Evolutionary conservation across 1,140 invertebrate genomes (phyloP).

Genomic region (Panulirus ornatus): DNA sequence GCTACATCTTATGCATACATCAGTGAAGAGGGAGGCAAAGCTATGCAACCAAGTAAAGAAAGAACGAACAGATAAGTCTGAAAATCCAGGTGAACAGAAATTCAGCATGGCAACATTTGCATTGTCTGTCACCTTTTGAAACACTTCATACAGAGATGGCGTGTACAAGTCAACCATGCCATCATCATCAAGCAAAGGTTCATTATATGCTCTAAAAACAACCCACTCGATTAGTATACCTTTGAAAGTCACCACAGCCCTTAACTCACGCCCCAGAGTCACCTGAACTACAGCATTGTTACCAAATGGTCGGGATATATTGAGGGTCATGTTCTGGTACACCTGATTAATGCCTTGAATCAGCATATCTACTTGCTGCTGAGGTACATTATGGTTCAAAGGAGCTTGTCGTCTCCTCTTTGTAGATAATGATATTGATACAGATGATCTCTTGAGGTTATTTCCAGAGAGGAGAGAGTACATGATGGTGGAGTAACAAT

Average conservation of each 20-base stretch:
- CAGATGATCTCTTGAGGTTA: constrained; percentile 89
- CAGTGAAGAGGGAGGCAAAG: constrained; percentile 91
- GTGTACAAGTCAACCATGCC: constrained; percentile 88
- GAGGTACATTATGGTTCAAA: constrained; percentile 90
- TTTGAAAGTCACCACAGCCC: constrained; percentile 93
- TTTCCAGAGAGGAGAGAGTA: constrained; percentile 88
- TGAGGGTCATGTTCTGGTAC: constrained; percentile 76
- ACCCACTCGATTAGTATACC: constrained; percentile 97
- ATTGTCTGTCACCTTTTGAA: constrained; percentile 95
- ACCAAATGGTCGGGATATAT: constrained; percentile 77
- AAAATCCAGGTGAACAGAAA: constrained; percentile 93
- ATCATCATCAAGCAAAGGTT: constrained; percentile 80
- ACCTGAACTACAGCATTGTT: constrained; percentile 79
- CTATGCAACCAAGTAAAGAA: constrained; percentile 90
- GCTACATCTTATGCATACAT: constrained; percentile 92
- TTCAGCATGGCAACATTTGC: constrained; percentile 97
- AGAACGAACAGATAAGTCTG: constrained; percentile 91
- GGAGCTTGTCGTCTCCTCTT: constrained; percentile 87
- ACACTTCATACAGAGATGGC: constrained; percentile 93
- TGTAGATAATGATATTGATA: constrained; percentile 79
- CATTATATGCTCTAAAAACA: constrained; percentile 87
- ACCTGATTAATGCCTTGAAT: constrained; percentile 72
- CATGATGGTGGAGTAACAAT: constrained; percentile 90
- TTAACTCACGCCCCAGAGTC: constrained; percentile 90
- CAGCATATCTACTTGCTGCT: constrained; percentile 79